A percentile compares a stretch with the other conserved stretches of the same genome.
Evolutionary conservation across 2,113 vertebrate species (phyloP).

Genomic region (Bagarius yarrelli): DNA sequence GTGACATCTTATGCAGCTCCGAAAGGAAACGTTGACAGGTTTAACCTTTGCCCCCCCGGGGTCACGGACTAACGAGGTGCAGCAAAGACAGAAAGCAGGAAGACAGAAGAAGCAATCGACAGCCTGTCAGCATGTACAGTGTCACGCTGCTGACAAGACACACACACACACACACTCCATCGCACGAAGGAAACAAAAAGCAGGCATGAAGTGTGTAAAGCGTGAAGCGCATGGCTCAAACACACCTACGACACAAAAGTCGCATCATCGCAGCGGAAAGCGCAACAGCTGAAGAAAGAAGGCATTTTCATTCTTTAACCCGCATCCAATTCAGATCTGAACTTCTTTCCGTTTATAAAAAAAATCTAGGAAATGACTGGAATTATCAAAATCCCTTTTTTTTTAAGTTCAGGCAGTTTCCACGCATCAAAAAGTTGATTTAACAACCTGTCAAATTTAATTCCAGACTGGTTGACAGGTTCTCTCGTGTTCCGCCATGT

Average conservation of each 20-base stretch:
- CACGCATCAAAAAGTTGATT: conserved; percentile 40
- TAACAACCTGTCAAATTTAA: conserved; percentile 42
- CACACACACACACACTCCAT: neutral
- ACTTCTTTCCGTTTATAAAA: conserved; percentile 10
- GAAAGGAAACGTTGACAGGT: conserved; percentile 45
- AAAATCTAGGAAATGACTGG: conserved; percentile 15
- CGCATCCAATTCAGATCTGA: neutral
- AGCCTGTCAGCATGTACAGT: conserved; percentile 49
- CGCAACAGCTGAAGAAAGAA: neutral
- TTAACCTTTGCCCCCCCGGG: conserved; percentile 41
- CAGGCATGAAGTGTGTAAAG: neutral
- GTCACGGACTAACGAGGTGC: conserved; percentile 49
- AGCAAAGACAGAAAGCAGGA: conserved; percentile 37
- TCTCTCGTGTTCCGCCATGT: neutral
- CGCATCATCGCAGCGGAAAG: neutral
- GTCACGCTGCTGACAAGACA: conserved; percentile 33
- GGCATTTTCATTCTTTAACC: neutral
- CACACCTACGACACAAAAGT: conserved; percentile 1
- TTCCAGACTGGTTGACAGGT: conserved; percentile 18
- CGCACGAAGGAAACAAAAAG: neutral
- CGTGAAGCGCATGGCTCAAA: neutral
- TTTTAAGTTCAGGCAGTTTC: conserved; percentile 16
- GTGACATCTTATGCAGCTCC: conserved; percentile 14
- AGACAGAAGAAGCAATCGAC: conserved; percentile 38
- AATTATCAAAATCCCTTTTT: conserved; percentile 14